Percentiles rank a stretch among this genome's conserved stretches.
Conservation (phyloP, 2,888 invertebrate genomes). For the Noctua janthina region DNA sequence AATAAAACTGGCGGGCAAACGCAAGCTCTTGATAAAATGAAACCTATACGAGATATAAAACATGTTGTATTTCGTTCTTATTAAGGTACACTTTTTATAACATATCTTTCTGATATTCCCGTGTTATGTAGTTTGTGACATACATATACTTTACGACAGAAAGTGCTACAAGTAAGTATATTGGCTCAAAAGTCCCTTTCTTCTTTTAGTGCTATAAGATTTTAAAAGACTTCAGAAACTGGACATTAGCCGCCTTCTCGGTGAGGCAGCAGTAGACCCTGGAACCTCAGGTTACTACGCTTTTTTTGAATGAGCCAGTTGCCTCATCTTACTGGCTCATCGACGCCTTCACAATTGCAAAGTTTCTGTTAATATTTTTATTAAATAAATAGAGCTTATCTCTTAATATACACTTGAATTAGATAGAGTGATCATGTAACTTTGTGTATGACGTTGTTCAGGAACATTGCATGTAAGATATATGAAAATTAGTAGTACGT, state of each 20-base stretch:
- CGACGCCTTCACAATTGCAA: not conserved
- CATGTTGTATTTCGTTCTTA: not conserved
- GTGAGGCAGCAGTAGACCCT: not conserved
- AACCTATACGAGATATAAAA: not conserved
- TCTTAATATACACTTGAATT: not conserved
- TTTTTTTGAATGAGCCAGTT: not conserved
- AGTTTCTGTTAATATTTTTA: not conserved
- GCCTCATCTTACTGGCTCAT: not conserved
- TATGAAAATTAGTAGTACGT: too few species aligned
- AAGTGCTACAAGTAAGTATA: not conserved
- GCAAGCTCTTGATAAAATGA: not conserved
- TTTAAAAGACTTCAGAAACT: not conserved
- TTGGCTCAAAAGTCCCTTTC: not conserved
- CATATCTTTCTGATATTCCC: not conserved
- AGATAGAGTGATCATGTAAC: not conserved
- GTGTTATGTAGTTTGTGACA: not conserved
- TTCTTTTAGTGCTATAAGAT: not conserved
- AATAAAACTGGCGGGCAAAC: conserved; percentile 8
- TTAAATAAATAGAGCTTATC: not conserved
- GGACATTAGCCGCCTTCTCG: not conserved
- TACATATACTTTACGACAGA: not conserved
- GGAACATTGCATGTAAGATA: not conserved
- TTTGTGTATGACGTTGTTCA: not conserved
- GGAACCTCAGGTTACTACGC: not conserved
- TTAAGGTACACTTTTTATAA: not conserved